A percentile compares a stretch with the other conserved stretches of the same genome.
phyloP scores from a whole-genome alignment of 2,113 vertebrate genomes.

The Beaufortia kweichowensis region DNA sequence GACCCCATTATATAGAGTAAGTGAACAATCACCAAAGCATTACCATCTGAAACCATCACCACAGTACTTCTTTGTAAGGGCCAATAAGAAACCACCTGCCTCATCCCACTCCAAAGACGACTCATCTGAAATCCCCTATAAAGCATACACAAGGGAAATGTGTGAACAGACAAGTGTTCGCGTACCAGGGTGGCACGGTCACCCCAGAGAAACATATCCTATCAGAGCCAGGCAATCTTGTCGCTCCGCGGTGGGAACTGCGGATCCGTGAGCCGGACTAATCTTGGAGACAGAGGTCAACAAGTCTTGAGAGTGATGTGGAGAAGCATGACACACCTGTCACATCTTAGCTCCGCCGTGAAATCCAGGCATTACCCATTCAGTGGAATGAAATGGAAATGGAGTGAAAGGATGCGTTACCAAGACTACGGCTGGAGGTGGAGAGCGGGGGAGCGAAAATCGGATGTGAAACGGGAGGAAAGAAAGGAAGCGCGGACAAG shows the following conservation, averaged over 20 bases:
- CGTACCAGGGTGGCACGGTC: slow-evolving; percentile 60
- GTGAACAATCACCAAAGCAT: neutral
- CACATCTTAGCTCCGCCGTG: slow-evolving; percentile 60
- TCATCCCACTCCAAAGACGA: slow-evolving; percentile 34
- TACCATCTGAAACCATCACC: slow-evolving; percentile 31
- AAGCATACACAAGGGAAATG: slow-evolving; percentile 37
- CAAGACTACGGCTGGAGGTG: slow-evolving; percentile 10
- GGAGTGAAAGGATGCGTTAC: slow-evolving; percentile 54
- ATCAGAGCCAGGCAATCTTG: slow-evolving; percentile 66
- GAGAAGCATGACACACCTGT: slow-evolving; percentile 70
- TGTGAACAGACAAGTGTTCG: slow-evolving; percentile 53
- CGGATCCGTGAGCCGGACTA: slow-evolving; percentile 53
- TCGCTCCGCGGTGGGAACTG: slow-evolving; percentile 53
- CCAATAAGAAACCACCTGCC: slow-evolving; percentile 21
- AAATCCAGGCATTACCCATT: slow-evolving; percentile 48
- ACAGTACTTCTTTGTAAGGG: slow-evolving; percentile 21
- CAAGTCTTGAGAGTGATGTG: slow-evolving; percentile 66
- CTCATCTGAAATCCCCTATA: neutral
- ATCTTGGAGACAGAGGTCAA: slow-evolving; percentile 72
- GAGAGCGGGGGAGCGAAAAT: slow-evolving; percentile 8
- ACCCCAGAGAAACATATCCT: slow-evolving; percentile 60
- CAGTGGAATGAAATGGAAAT: slow-evolving; percentile 39
- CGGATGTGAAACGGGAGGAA: slow-evolving; percentile 51
- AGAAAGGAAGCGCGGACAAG: slow-evolving; percentile 56
- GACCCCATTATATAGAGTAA: neutral